Evolutionary conservation across 1,140 invertebrate species (phyloP), one percentile per base, ranked within the genome.

Genomic region (Pachypeltis micranthus): DNA sequence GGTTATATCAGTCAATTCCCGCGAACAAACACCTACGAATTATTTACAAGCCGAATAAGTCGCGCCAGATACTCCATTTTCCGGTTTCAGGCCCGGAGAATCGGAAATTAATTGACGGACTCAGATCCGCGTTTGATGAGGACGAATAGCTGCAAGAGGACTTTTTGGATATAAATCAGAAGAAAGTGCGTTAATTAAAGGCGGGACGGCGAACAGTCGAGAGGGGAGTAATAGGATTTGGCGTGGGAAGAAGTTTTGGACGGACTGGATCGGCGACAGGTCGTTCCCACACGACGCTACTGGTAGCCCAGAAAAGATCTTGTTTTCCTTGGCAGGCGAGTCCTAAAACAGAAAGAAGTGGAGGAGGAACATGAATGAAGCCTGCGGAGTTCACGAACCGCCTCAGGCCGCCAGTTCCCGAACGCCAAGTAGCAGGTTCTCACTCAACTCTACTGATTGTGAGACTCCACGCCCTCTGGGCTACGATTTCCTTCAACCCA

Each of bases 291-390:
- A 51, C 47, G 47, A 51, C 23, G 47, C 47, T 51, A 51, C 47
- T 51, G 47, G 47, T 51, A 51, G 47, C 47, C 47, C 47, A 51
- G 47, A 51, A 51, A n/a, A 51, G 47, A 51, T 51, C 47, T 51
- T 51, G 47, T 51, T 51, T 51, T 51, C 47, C 10, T 51, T 51
- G 21, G 47, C 31, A 7, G 7, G 3, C 10, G 19, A 21, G 21
- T 21, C 47, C 47, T 51, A 51, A 39, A 16, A 4, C 23, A 16
- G 10, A 7, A 51, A 21, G 47, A 3, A 10, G 12, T 21, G 10
- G 10, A 51, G 23, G 12, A 51, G 12, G 47, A 51, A 51, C 23
- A 21, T 10, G 47, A 51, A 51, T 21, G 47, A 4, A 16, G 10
- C 10, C 47, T 21, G 4, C 47, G 4, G 7, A 51, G 10, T 51